Evolutionary conservation across 2,113 vertebrate species (phyloP), one percentile per base, ranked within the genome.

Genomic region (Saiga tatarica): DNA sequence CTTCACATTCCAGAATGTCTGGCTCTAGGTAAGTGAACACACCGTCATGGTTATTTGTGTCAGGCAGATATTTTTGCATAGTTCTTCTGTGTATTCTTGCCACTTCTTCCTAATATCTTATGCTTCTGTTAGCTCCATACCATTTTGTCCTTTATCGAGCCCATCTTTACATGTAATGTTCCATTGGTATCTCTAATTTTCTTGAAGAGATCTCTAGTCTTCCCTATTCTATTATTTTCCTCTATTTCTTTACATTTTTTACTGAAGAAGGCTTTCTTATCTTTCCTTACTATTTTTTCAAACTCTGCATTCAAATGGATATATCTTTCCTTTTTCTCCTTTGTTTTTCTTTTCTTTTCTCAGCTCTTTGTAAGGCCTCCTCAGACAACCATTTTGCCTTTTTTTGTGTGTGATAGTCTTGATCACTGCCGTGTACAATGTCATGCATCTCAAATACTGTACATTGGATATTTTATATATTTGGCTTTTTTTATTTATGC

Each of bases 391-490:
- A 71, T 71, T 71, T 36, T 39, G n/a, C 19, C 2, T 21, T 19
- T n/a, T 19, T 19, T 9, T 10, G 45, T 47, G 9, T 47, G 2
- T 64, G 19, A 12, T 39, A n/a, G n/a, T 71, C 19, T 71, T 12
- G 19, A 23, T 71, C 9, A 39, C 19, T 36, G 19, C 11, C 67
- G 10, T 39, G 19, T 23, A 39, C 10, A 23, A 23, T 36, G 2
- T 36, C 19, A 71, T 6, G 10, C 67, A 36, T 71, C 67, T 71
- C 0, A 0, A 36, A 71, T 71, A 23, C 5, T 71, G n/a, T 11
- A 2, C 1, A 2, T 36, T 19, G 16, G 26, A 23, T 36, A 57
- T 76, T 90, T 21, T 33, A 2, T 83, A 16, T 84, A 91, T 83
- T 74, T 82, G 60, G n/a, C n/a, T n/a, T 11, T 50, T 94, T 45